Evolutionary conservation across 2,797 vertebrate genomes (phyloP).

Genomic region (Malacoctenus gilli): DNA sequence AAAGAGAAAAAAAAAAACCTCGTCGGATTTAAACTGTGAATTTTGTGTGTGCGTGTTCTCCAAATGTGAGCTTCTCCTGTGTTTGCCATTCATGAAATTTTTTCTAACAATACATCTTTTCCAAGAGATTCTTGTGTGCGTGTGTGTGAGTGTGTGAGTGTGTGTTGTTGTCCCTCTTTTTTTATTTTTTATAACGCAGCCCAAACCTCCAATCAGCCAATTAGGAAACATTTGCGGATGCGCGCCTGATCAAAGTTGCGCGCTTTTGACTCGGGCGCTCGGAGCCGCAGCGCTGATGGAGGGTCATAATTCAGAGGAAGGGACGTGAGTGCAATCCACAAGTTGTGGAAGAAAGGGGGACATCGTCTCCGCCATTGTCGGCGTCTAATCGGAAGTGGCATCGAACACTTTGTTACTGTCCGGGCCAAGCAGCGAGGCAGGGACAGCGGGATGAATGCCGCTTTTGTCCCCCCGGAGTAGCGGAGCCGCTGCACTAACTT

Average conservation of each 20-base stretch:
- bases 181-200: slow-evolving; percentile 56
- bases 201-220: slow-evolving; percentile 43
- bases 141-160: slow-evolving; percentile 59
- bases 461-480: slow-evolving; percentile 75
- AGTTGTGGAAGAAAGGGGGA: slow-evolving; percentile 81
- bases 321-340: slow-evolving; percentile 82
- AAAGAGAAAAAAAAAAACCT: slow-evolving; percentile 53
- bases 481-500: slow-evolving; percentile 82
- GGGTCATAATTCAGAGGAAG: slow-evolving; percentile 76
- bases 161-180: slow-evolving; percentile 70
- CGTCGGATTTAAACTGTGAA: slow-evolving; percentile 54
- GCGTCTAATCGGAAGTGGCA: slow-evolving; percentile 84
- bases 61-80: slow-evolving; percentile 71
- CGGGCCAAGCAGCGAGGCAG: slow-evolving; percentile 74
- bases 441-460: slow-evolving; percentile 75
- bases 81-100: slow-evolving; percentile 69
- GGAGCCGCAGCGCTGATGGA: slow-evolving; percentile 58
- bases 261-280: slow-evolving; percentile 57
- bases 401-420: slow-evolving; percentile 83
- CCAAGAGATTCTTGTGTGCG: slow-evolving; percentile 50
- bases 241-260: slow-evolving; percentile 77
- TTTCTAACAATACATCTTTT: slow-evolving; percentile 76
- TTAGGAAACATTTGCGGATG: slow-evolving; percentile 69
- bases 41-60: slow-evolving; percentile 48
- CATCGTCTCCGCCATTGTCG: slow-evolving; percentile 75